These are phyloP conservation scores for Eidolon dupreanum DNA, from an alignment of 2,797 vertebrate genomes.

Conservation along the genomic window DNA sequence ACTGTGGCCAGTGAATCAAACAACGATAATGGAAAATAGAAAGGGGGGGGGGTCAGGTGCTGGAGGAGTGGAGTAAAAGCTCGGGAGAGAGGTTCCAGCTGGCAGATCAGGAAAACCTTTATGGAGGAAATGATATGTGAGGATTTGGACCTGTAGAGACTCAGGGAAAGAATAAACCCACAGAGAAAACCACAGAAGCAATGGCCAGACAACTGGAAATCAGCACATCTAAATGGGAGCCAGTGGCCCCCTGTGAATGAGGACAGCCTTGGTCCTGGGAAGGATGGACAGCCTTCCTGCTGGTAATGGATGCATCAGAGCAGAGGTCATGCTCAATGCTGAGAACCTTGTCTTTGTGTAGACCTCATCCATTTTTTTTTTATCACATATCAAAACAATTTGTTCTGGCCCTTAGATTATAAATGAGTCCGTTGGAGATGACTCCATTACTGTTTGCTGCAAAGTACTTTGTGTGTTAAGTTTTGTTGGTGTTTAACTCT, in stretches of 20 bases:
- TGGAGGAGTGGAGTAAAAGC: background rate
- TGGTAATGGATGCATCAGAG: background rate
- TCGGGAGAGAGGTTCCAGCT: background rate
- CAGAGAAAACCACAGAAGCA: background rate
- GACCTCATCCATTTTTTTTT: background rate
- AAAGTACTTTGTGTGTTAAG: background rate
- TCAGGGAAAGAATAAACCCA: background rate
- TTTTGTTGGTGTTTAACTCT: background rate
- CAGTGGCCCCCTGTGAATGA: background rate
- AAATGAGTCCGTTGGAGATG: background rate
- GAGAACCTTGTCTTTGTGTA: background rate
- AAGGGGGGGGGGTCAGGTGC: background rate
- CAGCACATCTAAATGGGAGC: background rate
- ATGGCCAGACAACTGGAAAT: background rate
- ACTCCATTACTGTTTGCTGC: background rate
- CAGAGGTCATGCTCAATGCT: background rate
- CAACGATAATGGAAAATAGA: background rate
- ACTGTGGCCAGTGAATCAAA: background rate
- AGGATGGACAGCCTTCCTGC: background rate
- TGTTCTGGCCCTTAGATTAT: background rate
- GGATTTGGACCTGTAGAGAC: background rate
- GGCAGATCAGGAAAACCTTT: background rate
- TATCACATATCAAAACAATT: background rate
- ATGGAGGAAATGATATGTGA: background rate
- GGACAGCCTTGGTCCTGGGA: background rate